Conservation (phyloP, 2,888 invertebrate species). For the Lamproptera curius region DNA sequence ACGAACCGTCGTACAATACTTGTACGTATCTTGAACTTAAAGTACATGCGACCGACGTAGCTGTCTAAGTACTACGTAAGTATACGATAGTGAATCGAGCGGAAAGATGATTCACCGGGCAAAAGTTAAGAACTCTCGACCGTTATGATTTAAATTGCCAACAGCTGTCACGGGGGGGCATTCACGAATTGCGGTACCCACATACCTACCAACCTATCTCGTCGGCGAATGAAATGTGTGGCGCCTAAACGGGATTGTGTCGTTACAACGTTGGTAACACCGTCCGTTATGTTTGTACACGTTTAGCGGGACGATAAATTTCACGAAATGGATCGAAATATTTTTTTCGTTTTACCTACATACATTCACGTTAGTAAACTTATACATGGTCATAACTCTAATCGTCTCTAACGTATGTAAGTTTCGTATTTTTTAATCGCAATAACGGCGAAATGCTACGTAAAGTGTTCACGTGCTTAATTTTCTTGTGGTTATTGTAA, state of each 20-base stretch:
- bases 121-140: constrained; percentile 59
- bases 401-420: too few species aligned
- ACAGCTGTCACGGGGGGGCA: constrained; percentile 60
- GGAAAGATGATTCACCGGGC: constrained; percentile 69
- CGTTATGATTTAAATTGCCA: constrained; percentile 73
- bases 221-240: constrained; percentile 28
- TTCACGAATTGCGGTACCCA: constrained; percentile 62
- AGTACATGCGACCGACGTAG: too few species aligned
- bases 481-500: neutral
- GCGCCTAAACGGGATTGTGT: constrained; percentile 32
- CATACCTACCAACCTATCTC: constrained; percentile 51
- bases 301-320: too few species aligned
- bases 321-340: too few species aligned
- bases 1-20: too few species aligned
- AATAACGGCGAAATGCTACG: too few species aligned
- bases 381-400: too few species aligned
- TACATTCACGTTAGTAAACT: too few species aligned
- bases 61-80: constrained; percentile 9
- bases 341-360: too few species aligned
- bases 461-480: neutral
- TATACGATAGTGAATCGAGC: constrained; percentile 56
- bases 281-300: too few species aligned
- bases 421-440: neutral
- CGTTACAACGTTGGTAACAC: too few species aligned
- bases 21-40: too few species aligned